A percentile compares a stretch with the other conserved stretches of the same genome.
phyloP scores from a whole-genome alignment of 2,797 vertebrate genomes.

The Sylvia borin region DNA sequence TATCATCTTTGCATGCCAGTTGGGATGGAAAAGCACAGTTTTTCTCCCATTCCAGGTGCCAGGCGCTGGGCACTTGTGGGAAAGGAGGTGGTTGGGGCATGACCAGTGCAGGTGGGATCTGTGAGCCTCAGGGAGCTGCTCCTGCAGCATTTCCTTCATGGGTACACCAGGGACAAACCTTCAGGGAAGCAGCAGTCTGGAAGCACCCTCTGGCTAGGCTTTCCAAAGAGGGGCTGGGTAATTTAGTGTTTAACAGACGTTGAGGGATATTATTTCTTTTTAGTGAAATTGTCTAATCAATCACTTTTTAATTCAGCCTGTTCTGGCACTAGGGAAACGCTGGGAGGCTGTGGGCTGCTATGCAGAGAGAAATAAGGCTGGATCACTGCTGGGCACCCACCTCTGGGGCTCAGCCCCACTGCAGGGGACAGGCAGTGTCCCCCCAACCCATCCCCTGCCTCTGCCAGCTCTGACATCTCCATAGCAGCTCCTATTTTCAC shows the following conservation, averaged over 20 bases:
- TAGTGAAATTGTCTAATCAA: slow-evolving; percentile 41
- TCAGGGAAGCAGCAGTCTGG: neutral
- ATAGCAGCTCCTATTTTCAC: neutral
- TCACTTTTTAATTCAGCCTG: slow-evolving; percentile 56
- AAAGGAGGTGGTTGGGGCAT: neutral
- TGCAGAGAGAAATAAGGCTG: neutral
- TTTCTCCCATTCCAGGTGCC: neutral
- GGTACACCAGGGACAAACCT: neutral
- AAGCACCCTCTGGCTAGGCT: neutral
- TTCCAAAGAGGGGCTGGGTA: neutral
- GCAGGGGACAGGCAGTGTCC: fast-evolving
- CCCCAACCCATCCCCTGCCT: fast-evolving
- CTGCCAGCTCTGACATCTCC: neutral
- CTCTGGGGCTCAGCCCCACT: neutral
- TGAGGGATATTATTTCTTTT: slow-evolving; percentile 38
- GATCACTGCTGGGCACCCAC: neutral
- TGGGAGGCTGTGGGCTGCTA: neutral
- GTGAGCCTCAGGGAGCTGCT: neutral
- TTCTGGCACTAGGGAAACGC: neutral
- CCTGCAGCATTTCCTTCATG: neutral
- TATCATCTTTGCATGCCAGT: neutral
- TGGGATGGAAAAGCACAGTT: neutral
- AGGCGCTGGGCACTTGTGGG: fast-evolving
- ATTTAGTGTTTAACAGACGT: slow-evolving; percentile 7
- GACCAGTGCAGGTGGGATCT: neutral